Evolutionary conservation across 1,140 invertebrate species (phyloP), one percentile per base, ranked within the genome.

Genomic region (Matsumurasca onukii): DNA sequence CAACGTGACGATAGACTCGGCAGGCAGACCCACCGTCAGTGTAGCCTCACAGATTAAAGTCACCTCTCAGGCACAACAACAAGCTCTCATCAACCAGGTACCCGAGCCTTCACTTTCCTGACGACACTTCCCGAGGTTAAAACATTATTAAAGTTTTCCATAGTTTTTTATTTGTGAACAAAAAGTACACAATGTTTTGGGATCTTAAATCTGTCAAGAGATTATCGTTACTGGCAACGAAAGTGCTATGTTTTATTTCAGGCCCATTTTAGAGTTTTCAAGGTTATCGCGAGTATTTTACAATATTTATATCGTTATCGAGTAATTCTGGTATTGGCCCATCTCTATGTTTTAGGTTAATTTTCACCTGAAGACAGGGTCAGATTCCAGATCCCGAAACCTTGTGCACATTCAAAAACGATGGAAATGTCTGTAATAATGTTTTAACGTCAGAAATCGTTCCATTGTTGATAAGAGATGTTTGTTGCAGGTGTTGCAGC

Each of bases 11-110:
- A 72, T 74, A 52, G 74, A 75, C 63, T 30, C 73, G n/a, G 48
- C 72, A n/a, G 74, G 74, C 24, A 55, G 74, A 24, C 66, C 70
- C 15, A 71, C 66, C 63, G 71, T 73, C 13, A 71, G 68, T 55
- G 62, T 74, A 17, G 72, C 71, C 20, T 70, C 70, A 27, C 71
- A 69, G 27, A 75, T 78, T 68, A 78, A 78, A 68, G 73, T 77
- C 12, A 59, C 55, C 25, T 69, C 67, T 3, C 57, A 73, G 0
- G 71, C 72, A 25, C 72, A 74, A 20, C 75, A 77, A 64, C 75
- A 77, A 66, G 77, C 77, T 25, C 62, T 78, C n/a, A 55, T 78
- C 15, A 75, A 77, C 39, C 77, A 78, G 74, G 77, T 78, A 66
- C 62, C n/a, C 49, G 24, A 3, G 3, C 67, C 22, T 49, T n/a